Evolutionary conservation across 2,797 vertebrate species (phyloP).

Genomic region (Limosa lapponica): DNA sequence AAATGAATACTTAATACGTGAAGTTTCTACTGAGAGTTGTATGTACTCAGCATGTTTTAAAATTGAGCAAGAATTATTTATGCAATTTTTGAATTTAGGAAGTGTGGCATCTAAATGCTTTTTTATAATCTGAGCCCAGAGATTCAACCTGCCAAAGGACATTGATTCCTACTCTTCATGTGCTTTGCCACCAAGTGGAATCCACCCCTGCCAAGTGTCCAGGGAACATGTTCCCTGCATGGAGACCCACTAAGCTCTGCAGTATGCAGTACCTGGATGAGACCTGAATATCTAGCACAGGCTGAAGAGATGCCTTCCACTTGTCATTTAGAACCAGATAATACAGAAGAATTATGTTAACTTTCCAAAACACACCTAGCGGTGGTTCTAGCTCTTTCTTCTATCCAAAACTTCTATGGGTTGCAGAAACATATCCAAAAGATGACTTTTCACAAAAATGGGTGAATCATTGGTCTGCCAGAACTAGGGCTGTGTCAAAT

Average conservation of each 20-base stretch:
- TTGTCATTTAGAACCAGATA: not conserved
- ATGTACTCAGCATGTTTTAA: not conserved
- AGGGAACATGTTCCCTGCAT: fast-evolving
- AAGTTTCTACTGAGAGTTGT: not conserved
- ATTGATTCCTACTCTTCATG: fast-evolving
- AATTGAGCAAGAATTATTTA: not conserved
- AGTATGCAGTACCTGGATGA: not conserved
- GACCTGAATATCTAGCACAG: not conserved
- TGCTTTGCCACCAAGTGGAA: not conserved
- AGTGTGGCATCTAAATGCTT: not conserved
- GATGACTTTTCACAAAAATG: not conserved
- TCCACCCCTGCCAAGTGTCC: fast-evolving
- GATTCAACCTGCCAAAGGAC: not conserved
- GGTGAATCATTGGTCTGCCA: fast-evolving
- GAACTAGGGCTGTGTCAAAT: not conserved
- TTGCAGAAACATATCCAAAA: not conserved
- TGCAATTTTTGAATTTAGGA: not conserved
- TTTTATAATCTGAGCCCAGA: not conserved
- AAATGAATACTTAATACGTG: not conserved
- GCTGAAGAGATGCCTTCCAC: not conserved
- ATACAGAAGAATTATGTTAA: not conserved
- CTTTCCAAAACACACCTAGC: not conserved
- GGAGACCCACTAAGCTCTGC: not conserved
- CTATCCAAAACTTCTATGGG: not conserved
- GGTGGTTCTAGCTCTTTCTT: not conserved